Evolutionary conservation across 2,888 invertebrate species (phyloP), one percentile per base, ranked within the genome.

Genomic region (Diadromus collaris): DNA sequence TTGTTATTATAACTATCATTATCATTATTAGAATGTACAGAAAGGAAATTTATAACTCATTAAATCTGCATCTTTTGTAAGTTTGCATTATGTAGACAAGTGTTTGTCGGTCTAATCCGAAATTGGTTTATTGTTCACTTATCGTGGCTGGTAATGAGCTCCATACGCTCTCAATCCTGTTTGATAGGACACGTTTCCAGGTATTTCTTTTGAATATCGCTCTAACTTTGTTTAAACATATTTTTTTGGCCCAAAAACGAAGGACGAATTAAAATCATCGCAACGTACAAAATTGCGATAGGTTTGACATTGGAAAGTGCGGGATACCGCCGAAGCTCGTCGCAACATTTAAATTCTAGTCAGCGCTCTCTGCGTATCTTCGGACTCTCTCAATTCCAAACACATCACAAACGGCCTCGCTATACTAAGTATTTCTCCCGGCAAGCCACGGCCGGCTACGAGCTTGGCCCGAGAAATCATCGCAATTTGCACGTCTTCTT

Each of bases 351-450:
- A 38, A 67, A 67, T 67, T 67, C 67, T 67, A n/a, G n/a, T 29
- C 58, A 19, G 6, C 13, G 46, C 29, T 29, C 7, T 41, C 29
- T 29, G 29, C 27, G 21, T 3, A n/a, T 38, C 69, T 34, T 75
- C 71, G 67, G 69, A 76, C 79, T 79, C 76, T 79, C 79, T 76
- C 68, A 58, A 79, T 79, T 79, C 79, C 64, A 64, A 76, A 79
- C 68, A 69, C 79, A 76, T 76, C 68, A 41, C 48, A 64, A 72
- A 21, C 58, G 41, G 32, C 68, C 63, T 56, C 16, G 46, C 38
- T 56, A 51, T 21, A 54, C 51, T 74, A n/a, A n/a, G n/a, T n/a
- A 29, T 64, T 34, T 46, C 46, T 68, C 21, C 34, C 60, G 41
- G 19, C 61, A 63, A 63, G 54, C 24, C 10, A 61, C 6, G 56